Evolutionary conservation across 2,113 vertebrate species (phyloP), one percentile per base, ranked within the genome.

Genomic region (Mystacornis crossleyi): DNA sequence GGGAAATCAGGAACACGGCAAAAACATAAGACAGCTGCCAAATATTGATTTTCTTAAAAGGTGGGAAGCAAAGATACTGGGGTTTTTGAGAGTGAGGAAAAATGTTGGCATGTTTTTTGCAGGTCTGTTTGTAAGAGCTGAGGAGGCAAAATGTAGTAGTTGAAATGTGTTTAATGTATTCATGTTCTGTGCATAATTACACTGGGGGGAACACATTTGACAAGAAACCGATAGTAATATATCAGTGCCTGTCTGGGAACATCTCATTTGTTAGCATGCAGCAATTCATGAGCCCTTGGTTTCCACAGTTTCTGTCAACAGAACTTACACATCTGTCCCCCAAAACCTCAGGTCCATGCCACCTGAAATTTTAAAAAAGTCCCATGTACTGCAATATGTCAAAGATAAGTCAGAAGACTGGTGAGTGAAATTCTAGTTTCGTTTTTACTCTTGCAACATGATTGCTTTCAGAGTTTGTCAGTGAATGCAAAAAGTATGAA

Each of bases 21-120:
- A 93, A 95, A 95, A 61, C 60, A 36, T 47, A 54, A 91, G 86
- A 72, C 54, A 88, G 55, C 73, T 96, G 89, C 90, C 95, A 97
- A 93, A 91, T 38, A 74, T 2, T 93, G 89, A 66, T 95, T 96
- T 90, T 92, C 81, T 90, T 92, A 89, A 83, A 95, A 93, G 86
- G 62, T 78, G 81, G 83, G 74, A 89, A 95, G 79, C 38, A 65
- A 69, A 90, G 70, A 67, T 67, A 80, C 31, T 65, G 57, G 61
- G 34, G 17, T 16, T 61, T 94, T 80, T 65, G n/a, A 93, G 54
- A 77, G 38, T n/a, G 54, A 88, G 31, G 62, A 61, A 65, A 95
- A 77, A 53, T 17, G 51, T 36, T 67, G 47, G 71, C 54, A 28
- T 47, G 17, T 28, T 82, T 90, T 94, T 83, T 79, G 60, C 66